Base-by-base conservation (phyloP, 1,140 invertebrate species). In the Eriocheir sinensis region DNA sequence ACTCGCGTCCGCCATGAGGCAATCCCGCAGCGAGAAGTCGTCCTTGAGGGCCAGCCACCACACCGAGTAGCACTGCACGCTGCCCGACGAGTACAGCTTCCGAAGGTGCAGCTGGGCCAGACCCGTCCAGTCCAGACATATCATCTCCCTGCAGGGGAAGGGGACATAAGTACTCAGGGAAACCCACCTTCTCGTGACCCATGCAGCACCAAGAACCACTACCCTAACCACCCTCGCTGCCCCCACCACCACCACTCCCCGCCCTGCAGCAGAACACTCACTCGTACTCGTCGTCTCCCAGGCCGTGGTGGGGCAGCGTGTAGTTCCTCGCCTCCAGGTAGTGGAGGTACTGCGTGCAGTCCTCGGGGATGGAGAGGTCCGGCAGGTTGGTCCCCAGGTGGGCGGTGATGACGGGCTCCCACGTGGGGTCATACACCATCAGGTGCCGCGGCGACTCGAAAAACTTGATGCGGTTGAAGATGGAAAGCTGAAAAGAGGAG, bases 1-100 rank as follows among this genome's bases (percentile, higher is more conserved):
- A n/a, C 93, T 53, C 40, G 34, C 41, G 8, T 92, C 95, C 53
- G 80, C 89, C 32, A 41, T 44, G 12, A 95, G 81, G 30, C 95
- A 95, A 36, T 95, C 95, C 81, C 83, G 79, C 4, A 95, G 93
- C 17, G 89, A 93, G 38, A 95, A 88, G 72, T 94, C 91, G 27
- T 94, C 60, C 17, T 81, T 88, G 36, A 86, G 34, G 21, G 93
- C 91, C 44, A 38, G 72, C 95, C 95, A 95, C 91, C 94, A 94
- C 30, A 95, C 95, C 38, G 93, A 93, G 91, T 94, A 95, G 41
- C 95, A 95, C 86, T 95, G 93, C 12, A 95, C 91, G 40, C 94
- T 91, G 81, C 89, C 91, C 89, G 53, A 2, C 2, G 80, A 32
- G 41, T 48, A 83, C 44, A 90, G n/a, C 86, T 93, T 93, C 6